Base-by-base conservation (phyloP, 2,888 invertebrate genomes). In the Philaethria dido region DNA sequence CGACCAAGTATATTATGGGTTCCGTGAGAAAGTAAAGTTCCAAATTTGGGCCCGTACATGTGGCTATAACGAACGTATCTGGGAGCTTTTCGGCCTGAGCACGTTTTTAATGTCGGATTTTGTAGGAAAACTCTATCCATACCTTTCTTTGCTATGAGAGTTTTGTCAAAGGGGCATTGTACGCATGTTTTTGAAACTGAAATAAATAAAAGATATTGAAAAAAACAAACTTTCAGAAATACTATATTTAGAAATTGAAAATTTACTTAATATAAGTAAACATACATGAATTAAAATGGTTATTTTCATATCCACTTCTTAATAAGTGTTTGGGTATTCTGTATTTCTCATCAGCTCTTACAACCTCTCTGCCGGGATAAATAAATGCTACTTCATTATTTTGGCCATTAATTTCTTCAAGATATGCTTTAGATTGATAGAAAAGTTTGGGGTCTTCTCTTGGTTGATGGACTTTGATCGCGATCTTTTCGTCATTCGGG, bases 371-470 rank as follows among this genome's bases (percentile, higher is more conserved):
- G 14, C 86, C 90, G 22, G 89, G 85, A 72, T 86, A 90, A 63
- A 88, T 74, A 2, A 77, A 79, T 0, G 86, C 77, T 3, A 90
- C 84, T 72, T 89, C 88, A 62, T 81, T 77, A 68, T 83, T 83
- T 74, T 86, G 80, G 78, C 77, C 73, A 82, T 77, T 75, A 85
- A 77, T 73, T 81, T 90, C 84, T 82, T 88, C 78, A 86, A 85
- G 79, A 81, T 91, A 92, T 72, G 86, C 75, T 78, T 86, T 85
- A 85, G 91, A 91, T 70, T 87, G 88, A 75, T 92, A 92, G 81
- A 85, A 92, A 71, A 87, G 79, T 44, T 86, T 81, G 4, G 92
- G 92, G 80, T 92, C 88, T 83, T 91, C 88, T 75, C 85, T 80
- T 64, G 92, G 88, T 69, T 85, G 79, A 80, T 89, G 80, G 71